Conservation (phyloP, 1,140 invertebrate genomes). For the Philaenus spumarius region DNA sequence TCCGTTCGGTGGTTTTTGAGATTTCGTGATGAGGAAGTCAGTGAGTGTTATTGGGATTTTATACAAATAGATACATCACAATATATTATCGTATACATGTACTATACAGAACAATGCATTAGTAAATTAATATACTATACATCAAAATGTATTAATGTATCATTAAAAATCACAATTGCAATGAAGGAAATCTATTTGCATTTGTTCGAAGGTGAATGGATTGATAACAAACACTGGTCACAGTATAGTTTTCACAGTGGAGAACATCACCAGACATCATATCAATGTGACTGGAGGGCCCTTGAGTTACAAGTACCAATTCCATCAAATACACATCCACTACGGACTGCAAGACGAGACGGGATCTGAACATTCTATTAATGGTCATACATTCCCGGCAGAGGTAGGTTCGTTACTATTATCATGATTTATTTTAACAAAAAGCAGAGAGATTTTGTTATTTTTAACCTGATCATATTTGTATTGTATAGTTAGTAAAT, state of each 20-base stretch:
- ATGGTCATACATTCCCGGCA: conserved; percentile 85
- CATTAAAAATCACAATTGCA: not conserved
- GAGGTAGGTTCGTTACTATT: conserved; percentile 62
- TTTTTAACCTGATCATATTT: no score
- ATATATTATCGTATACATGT: no score
- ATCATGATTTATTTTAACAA: not conserved
- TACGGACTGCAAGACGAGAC: conserved; percentile 78
- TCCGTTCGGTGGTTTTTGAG: no score
- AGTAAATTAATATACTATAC: no score
- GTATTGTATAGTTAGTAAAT: no score
- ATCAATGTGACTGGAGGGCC: conserved; percentile 92
- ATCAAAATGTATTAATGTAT: no score
- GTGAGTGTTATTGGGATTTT: no score
- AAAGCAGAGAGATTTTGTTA: no score
- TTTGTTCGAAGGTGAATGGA: conserved; percentile 63
- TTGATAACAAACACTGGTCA: conserved; percentile 87
- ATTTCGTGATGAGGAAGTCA: no score
- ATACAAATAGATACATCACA: no score
- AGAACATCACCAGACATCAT: conserved; percentile 66
- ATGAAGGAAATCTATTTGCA: conserved; percentile 7
- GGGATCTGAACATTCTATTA: conserved; percentile 87
- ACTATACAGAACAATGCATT: no score
- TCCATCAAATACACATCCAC: conserved; percentile 85
- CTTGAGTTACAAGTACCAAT: conserved; percentile 90
- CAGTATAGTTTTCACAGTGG: conserved; percentile 85